Conservation (phyloP, 2,888 invertebrate genomes). For the Serrognathus titanus region DNA sequence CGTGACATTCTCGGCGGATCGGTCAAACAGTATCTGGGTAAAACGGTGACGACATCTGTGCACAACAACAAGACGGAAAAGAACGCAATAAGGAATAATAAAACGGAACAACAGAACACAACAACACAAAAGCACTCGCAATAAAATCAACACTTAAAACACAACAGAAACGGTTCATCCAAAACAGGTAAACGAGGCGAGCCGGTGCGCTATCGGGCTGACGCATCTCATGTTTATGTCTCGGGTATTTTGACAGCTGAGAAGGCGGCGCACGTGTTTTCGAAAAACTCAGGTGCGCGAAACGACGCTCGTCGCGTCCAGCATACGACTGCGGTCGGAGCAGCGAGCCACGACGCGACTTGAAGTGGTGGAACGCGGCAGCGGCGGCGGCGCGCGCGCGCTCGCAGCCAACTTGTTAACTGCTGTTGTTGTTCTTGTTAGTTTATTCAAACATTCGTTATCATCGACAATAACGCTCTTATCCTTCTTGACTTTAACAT, state of each 20-base stretch:
- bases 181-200: background rate
- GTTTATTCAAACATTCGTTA: conserved; percentile 14
- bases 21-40: background rate
- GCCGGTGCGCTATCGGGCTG: background rate
- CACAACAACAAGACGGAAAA: conserved; percentile 18
- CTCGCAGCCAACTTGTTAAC: conserved; percentile 18
- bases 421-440: conserved; percentile 16
- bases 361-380: conserved; percentile 23
- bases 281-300: background rate
- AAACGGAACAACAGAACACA: conserved; percentile 15
- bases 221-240: background rate
- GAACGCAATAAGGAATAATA: conserved; percentile 19
- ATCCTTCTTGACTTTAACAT: conserved; percentile 18
- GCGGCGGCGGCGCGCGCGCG: conserved; percentile 4
- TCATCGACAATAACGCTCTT: conserved; percentile 10
- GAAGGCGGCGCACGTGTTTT: background rate
- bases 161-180: conserved; percentile 11
- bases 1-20: conserved; percentile 69
- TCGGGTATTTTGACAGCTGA: conserved; percentile 1
- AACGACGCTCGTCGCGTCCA: background rate
- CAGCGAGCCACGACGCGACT: conserved; percentile 20
- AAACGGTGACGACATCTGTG: background rate
- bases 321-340: conserved; percentile 14
- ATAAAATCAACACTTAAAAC: conserved; percentile 11
- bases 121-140: conserved; percentile 14